Percentiles rank a stretch among this genome's conserved stretches.
Conservation (phyloP, 2,888 invertebrate genomes). For the Pristionchus japonicus region DNA sequence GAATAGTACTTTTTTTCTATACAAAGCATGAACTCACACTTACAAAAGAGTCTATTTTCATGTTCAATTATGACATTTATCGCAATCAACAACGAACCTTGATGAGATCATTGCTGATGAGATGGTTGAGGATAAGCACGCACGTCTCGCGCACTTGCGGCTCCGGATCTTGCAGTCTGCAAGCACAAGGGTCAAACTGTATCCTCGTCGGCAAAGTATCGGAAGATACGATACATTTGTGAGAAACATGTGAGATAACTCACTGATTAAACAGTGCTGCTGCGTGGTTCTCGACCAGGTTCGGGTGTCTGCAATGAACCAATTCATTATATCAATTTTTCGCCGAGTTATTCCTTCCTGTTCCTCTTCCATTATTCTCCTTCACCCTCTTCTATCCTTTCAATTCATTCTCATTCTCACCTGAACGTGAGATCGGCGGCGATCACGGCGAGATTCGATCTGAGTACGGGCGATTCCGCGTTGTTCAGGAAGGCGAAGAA, state of each 20-base stretch:
- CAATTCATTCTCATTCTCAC: too few species aligned
- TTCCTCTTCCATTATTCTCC: too few species aligned
- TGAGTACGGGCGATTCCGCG: not conserved
- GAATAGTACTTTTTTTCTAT: too few species aligned
- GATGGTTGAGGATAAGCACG: constrained; percentile 45
- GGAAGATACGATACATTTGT: too few species aligned
- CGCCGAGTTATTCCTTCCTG: too few species aligned
- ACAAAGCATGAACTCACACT: too few species aligned
- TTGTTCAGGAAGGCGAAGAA: constrained; percentile 48
- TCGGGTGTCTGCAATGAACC: constrained; percentile 32
- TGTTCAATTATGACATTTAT: not conserved
- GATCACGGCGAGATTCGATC: constrained; percentile 14
- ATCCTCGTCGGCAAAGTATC: too few species aligned
- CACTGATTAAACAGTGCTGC: constrained; percentile 3
- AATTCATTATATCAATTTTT: too few species aligned
- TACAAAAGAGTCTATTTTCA: too few species aligned
- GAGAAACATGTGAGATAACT: too few species aligned
- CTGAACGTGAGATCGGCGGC: constrained; percentile 44
- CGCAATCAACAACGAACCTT: not conserved
- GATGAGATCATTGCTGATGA: constrained; percentile 44
- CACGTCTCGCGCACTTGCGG: constrained; percentile 41
- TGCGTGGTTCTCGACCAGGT: constrained; percentile 45
- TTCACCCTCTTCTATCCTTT: too few species aligned
- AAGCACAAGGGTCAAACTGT: too few species aligned
- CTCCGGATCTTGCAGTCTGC: constrained; percentile 34